Base-by-base conservation (phyloP, 2,113 vertebrate species). In the Papio anubis region DNA sequence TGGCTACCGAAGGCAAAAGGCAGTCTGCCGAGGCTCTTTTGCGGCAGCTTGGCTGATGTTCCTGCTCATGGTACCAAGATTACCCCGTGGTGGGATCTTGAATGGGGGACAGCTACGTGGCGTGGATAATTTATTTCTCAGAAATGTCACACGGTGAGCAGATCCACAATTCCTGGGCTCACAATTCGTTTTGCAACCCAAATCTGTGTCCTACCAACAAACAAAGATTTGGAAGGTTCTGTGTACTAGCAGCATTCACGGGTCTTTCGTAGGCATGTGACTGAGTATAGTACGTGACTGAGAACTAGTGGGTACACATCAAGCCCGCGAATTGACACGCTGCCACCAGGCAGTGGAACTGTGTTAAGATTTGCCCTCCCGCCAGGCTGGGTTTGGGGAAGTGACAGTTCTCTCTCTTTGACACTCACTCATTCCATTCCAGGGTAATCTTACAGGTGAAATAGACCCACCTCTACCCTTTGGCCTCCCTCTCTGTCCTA, bases 1-100 rank as follows among this genome's bases (percentile, higher is more conserved):
- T n/a, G n/a, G n/a, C n/a, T n/a, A n/a, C n/a, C n/a, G 21, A 98
- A 96, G 97, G 98, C 48, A 55, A 88, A 25, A 72, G 50, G 0
- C 0, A 57, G 66, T 18, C 25, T n/a, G 76, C 1, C 73, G 40
- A 70, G 87, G 11, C 23, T 30, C 20, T 59, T 18, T 8, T 5
- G 78, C 0, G 59, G 35, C 45, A 32, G 87, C 40, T 64, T 27
- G 16, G 79, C 61, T 72, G 20, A 8, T 1, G 40, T 20, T 30
- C 52, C 68, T 68, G 61, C 45, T 55, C 52, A 48, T 10, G 18
- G 17, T 70, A 73, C 59, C 57, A 30, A 48, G 79, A 25, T 32
- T 2, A 13, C 57, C 64, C 64, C 3, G 52, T 0, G 5, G 21
- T 48, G 70, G 61, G 72, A 75, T 70, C 43, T 23, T 12, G 66